Evolutionary conservation across 2,888 invertebrate genomes (phyloP).

Genomic region (Cremastinae sp.): DNA sequence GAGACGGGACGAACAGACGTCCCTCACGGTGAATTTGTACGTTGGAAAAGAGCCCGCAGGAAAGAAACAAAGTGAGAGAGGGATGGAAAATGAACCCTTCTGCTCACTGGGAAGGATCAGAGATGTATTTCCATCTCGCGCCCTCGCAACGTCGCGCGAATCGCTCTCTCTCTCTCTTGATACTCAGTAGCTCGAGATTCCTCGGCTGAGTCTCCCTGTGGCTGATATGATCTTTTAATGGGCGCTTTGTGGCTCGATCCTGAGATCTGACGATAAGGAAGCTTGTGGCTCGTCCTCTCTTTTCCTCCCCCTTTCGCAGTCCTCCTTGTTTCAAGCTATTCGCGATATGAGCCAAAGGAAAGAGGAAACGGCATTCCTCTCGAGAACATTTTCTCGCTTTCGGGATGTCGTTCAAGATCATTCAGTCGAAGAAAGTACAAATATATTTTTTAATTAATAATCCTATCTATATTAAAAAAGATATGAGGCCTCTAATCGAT

Average conservation of each 20-base stretch:
- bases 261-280: constrained; percentile 76
- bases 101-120: constrained; percentile 46
- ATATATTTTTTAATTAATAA: no score
- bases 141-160: constrained; percentile 33
- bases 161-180: constrained; percentile 57
- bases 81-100: constrained; percentile 56
- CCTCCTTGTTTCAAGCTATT: constrained; percentile 33
- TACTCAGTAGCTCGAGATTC: constrained; percentile 60
- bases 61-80: constrained; percentile 18
- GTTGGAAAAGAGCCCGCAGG: constrained; percentile 17
- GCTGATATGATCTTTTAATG: constrained; percentile 80
- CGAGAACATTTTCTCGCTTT: constrained; percentile 28
- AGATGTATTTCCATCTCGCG: constrained; percentile 59
- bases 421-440: no score
- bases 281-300: constrained; percentile 63
- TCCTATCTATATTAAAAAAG: no score
- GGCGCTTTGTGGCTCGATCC: constrained; percentile 79
- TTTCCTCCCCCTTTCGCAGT: constrained; percentile 8
- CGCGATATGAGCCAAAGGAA: constrained; percentile 6
- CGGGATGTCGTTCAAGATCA: neutral
- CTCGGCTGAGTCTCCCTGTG: constrained; percentile 61
- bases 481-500: no score
- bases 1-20: constrained; percentile 45
- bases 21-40: constrained; percentile 19
- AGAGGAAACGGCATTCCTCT: constrained; percentile 40